Evolutionary conservation across 2,888 invertebrate species (phyloP).

Genomic region (Rhamphomyia laevipes): DNA sequence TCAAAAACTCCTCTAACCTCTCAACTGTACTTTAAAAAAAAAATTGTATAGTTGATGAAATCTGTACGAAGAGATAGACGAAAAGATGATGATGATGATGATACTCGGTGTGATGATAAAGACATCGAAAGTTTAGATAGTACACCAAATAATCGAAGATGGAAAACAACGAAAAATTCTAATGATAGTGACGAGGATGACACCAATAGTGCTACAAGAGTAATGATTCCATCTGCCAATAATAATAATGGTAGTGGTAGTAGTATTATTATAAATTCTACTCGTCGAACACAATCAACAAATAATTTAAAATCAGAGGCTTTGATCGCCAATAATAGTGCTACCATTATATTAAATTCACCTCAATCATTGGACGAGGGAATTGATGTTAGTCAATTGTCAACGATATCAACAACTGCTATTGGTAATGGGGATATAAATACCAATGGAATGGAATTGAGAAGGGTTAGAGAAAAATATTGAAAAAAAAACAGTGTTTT

Average conservation of each 20-base stretch:
- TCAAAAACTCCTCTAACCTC: too few species aligned
- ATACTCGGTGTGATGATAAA: too few species aligned
- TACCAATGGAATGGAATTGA: conserved; percentile 12
- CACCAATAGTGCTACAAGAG: conserved; percentile 3
- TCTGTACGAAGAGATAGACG: too few species aligned
- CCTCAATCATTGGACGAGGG: conserved; percentile 22
- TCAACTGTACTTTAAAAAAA: too few species aligned
- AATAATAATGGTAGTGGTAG: too few species aligned
- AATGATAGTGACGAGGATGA: conserved; percentile 19
- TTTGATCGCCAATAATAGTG: conserved; percentile 13
- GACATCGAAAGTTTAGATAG: background rate
- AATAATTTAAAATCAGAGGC: background rate
- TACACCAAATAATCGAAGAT: background rate
- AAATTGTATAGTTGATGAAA: too few species aligned
- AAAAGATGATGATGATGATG: too few species aligned
- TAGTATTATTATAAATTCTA: conserved; percentile 13
- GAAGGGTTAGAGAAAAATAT: too few species aligned
- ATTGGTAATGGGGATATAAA: conserved; percentile 11
- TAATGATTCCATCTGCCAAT: too few species aligned
- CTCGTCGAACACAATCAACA: conserved; percentile 3
- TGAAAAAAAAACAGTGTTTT: too few species aligned
- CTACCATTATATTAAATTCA: conserved; percentile 17
- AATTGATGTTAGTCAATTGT: conserved; percentile 4
- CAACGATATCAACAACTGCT: too few species aligned
- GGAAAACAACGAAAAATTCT: background rate